Evolutionary conservation across 1,140 invertebrate genomes (phyloP).

Genomic region (Magallana ariakensis): DNA sequence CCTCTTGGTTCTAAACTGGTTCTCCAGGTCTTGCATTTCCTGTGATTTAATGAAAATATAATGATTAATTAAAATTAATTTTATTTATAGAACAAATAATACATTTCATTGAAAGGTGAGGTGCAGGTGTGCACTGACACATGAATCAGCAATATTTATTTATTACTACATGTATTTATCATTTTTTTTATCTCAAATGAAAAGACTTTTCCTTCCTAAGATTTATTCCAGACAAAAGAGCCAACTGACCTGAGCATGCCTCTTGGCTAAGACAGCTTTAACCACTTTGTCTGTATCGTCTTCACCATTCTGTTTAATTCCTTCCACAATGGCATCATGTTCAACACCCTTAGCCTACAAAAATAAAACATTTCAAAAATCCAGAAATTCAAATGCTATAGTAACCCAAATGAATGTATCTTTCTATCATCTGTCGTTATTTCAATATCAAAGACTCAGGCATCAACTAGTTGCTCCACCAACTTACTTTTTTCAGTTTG

Average conservation of each 20-base stretch:
- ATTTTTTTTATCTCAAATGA: too few relatives aligned
- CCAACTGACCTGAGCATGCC: constrained; percentile 71
- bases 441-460: background rate
- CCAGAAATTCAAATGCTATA: background rate
- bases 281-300: constrained; percentile 77
- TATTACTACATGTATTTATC: too few relatives aligned
- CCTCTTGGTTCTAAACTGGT: constrained; percentile 70
- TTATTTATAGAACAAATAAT: too few relatives aligned
- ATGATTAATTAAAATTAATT: background rate
- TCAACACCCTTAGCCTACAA: constrained; percentile 74
- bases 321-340: constrained; percentile 73
- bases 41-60: constrained; percentile 38
- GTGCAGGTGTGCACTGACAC: background rate
- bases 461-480: background rate
- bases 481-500: constrained; percentile 68
- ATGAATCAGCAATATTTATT: too few relatives aligned
- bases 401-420: background rate
- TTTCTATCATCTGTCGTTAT: background rate
- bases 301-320: constrained; percentile 75
- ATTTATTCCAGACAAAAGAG: background rate
- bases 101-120: too few relatives aligned
- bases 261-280: constrained; percentile 73
- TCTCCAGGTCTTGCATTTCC: constrained; percentile 74
- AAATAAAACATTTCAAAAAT: background rate
- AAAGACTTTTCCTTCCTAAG: too few relatives aligned